Base-by-base conservation (phyloP, 2,888 invertebrate genomes). In the Oasisia sp. region DNA sequence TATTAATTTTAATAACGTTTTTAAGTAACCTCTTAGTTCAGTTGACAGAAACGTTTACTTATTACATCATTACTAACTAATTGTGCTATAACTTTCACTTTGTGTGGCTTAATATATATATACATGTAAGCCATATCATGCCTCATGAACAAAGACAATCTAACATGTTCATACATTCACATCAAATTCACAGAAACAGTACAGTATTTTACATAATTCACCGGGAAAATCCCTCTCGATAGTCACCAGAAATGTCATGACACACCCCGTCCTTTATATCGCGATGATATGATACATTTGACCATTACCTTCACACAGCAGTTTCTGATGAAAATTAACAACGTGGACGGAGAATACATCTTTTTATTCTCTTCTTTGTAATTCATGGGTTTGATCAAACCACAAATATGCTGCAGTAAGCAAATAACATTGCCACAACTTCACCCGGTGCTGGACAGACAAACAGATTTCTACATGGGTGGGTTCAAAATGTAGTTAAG, bases 21-120 rank as follows among this genome's bases (percentile, higher is more conserved):
- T 74, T 19, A 19, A 27, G n/a, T 27, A 74, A 19, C 19, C 19
- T 74, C 74, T 74, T n/a, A 74, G 19, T 4, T 74, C 74, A 27
- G 14, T 12, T 50, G 27, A 74, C 74, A 74, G 14, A 74, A 14
- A 74, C 27, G 5, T 7, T 74, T 74, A 74, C 74, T 74, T 27
- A n/a, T 27, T 74, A 74, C n/a, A 74, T 74, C 7, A n/a, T 19
- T 19, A 74, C 74, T 27, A 19, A 74, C 74, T 74, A 74, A 74
- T 74, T 74, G 74, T 74, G 74, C 27, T 74, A 74, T n/a, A 74
- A 74, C 19, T 19, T 27, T 74, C 5, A 27, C 74, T 27, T 74
- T 74, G 74, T 74, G 5, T 74, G 74, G 74, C 74, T 74, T 74
- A 74, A 74, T 74, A 74, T 74, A 74, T 56, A 56, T 74, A 74